Evolutionary conservation across 2,113 vertebrate species (phyloP).

Genomic region (Dasypus novemcinctus): DNA sequence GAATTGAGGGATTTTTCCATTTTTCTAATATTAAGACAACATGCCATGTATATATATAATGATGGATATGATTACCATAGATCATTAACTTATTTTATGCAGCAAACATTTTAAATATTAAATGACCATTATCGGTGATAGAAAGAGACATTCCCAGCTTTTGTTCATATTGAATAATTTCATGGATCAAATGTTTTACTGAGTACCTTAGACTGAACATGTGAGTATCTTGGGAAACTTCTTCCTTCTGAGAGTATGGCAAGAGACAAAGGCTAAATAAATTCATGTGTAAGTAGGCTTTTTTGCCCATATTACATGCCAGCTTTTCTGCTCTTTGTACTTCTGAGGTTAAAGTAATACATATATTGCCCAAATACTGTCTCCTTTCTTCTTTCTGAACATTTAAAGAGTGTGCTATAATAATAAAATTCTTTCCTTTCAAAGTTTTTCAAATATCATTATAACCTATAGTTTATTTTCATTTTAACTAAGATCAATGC

Average conservation of each 20-base stretch:
- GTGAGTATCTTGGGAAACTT: not conserved
- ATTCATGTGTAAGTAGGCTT: not conserved
- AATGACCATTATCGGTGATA: not conserved
- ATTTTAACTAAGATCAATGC: not conserved
- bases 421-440: not conserved
- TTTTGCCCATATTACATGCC: not conserved
- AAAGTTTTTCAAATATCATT: not conserved
- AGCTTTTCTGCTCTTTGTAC: not conserved
- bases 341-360: not conserved
- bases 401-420: not conserved
- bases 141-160: not conserved
- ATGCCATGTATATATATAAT: too few species aligned
- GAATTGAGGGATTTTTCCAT: too few species aligned
- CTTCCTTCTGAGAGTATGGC: not conserved
- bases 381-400: not conserved
- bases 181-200: not conserved
- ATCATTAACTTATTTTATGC: too few species aligned
- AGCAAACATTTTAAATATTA: not conserved
- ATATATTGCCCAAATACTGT: not conserved
- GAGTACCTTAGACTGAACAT: not conserved
- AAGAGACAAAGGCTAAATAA: not conserved
- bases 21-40: too few species aligned
- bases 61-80: too few species aligned
- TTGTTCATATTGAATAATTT: not conserved
- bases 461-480: not conserved